Conservation (phyloP, 2,113 vertebrate genomes). For the Tinamus guttatus region DNA sequence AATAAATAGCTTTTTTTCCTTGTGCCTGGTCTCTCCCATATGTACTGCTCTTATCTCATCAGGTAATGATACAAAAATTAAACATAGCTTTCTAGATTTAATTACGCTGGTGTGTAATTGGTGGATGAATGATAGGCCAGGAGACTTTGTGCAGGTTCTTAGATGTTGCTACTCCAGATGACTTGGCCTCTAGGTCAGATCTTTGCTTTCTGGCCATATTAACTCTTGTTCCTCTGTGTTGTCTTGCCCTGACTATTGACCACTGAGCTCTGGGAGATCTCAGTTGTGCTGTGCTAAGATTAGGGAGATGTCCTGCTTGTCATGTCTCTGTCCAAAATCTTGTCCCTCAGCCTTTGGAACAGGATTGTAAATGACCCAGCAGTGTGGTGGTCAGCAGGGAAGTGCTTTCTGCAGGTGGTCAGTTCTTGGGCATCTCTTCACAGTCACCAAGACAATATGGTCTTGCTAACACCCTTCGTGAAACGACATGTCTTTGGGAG, state of each 20-base stretch:
- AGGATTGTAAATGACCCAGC: background rate
- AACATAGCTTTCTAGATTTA: constrained; percentile 56
- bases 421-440: background rate
- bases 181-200: background rate
- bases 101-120: constrained; percentile 50
- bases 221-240: background rate
- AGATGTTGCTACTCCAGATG: constrained; percentile 4
- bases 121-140: constrained; percentile 19
- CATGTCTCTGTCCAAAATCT: background rate
- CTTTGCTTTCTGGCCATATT: constrained; percentile 19
- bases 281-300: background rate
- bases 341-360: background rate
- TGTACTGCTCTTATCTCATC: constrained; percentile 44
- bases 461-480: background rate
- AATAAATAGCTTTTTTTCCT: constrained; percentile 57
- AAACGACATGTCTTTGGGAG: background rate
- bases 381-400: background rate
- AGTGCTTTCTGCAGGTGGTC: background rate
- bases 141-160: constrained; percentile 34
- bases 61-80: constrained; percentile 61
- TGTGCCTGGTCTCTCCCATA: constrained; percentile 46
- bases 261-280: background rate
- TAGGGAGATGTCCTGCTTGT: background rate
- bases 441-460: background rate
- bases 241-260: background rate